Evolutionary conservation across 2,888 invertebrate genomes (phyloP).

Genomic region (Gymnosoma rotundatum): DNA sequence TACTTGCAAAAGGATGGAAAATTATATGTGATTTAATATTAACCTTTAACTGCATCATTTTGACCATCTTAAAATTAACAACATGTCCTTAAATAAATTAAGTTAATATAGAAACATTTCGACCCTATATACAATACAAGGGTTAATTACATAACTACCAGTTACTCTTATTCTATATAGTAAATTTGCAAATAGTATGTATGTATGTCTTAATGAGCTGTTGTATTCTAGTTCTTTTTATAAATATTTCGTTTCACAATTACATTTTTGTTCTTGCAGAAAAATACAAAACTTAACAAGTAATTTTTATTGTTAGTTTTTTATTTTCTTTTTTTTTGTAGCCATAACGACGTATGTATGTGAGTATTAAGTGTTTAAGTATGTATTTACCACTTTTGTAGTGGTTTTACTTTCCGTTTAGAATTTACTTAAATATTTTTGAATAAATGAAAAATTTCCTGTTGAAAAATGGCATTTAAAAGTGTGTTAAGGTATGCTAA

Average conservation of each 20-base stretch:
- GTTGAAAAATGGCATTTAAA: constrained; percentile 6
- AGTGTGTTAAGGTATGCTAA: constrained; percentile 5
- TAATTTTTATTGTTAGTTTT: constrained; percentile 41
- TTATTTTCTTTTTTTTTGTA: not conserved
- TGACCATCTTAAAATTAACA: too few species aligned
- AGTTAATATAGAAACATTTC: too few species aligned
- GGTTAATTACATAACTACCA: constrained; percentile 15
- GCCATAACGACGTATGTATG: constrained; percentile 8
- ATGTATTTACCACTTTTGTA: constrained; percentile 12
- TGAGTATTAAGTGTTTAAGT: not conserved
- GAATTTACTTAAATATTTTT: constrained; percentile 9
- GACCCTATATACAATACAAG: not conserved
- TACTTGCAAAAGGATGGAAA: too few species aligned
- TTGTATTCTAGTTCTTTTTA: constrained; percentile 3
- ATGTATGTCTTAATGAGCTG: not conserved
- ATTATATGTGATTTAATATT: too few species aligned
- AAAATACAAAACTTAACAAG: constrained; percentile 48
- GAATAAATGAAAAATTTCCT: constrained; percentile 42
- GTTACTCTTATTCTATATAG: not conserved
- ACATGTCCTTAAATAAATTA: too few species aligned
- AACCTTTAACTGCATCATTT: too few species aligned
- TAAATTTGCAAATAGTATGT: not conserved
- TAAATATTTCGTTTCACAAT: not conserved
- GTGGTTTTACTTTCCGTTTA: constrained; percentile 29
- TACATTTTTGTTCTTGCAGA: constrained; percentile 12